phyloP scores from a whole-genome alignment of 2,797 vertebrate genomes.

The Gorsachius magnificus region DNA sequence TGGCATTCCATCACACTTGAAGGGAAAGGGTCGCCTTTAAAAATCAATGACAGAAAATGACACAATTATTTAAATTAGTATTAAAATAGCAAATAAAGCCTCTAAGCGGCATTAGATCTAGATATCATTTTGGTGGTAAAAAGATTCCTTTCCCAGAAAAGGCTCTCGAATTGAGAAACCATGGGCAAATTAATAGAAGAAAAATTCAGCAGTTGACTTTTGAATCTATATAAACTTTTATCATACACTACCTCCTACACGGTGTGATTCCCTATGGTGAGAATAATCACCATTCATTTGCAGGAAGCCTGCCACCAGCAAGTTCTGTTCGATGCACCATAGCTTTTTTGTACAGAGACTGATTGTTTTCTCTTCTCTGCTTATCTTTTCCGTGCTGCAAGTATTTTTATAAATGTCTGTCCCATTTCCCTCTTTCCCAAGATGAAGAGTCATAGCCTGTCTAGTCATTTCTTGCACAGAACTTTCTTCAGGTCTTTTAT shows the following conservation, averaged over 20 bases:
- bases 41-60: background rate
- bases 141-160: background rate
- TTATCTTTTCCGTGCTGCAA: background rate
- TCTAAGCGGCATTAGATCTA: accelerated
- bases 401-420: background rate
- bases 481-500: background rate
- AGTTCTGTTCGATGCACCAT: background rate
- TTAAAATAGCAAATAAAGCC: background rate
- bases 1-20: background rate
- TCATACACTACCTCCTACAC: background rate
- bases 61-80: background rate
- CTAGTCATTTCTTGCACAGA: background rate
- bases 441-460: background rate
- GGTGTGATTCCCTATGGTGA: background rate
- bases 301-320: background rate
- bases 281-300: background rate
- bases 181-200: background rate
- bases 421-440: background rate
- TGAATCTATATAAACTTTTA: background rate
- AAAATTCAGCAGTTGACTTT: background rate
- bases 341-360: background rate
- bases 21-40: background rate
- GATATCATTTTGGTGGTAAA: background rate
- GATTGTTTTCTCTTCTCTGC: background rate
- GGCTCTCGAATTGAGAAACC: background rate